phyloP scores from a whole-genome alignment of 1,140 invertebrate genomes.

The Dermatophagoides farinae region DNA sequence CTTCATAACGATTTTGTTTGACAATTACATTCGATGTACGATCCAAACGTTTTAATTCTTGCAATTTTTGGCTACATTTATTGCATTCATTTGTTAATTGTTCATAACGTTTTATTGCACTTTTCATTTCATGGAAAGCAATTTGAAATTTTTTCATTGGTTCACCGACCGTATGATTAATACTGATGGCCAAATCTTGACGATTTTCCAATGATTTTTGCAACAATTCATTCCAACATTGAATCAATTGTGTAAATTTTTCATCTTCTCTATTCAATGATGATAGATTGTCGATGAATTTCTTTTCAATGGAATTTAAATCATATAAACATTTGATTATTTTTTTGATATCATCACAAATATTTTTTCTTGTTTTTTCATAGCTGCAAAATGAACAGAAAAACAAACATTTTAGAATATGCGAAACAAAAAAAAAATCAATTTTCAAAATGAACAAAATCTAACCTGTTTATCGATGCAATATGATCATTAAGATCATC shows the following conservation, averaged over 20 bases:
- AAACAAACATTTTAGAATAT: not conserved
- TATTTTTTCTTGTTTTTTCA: not conserved
- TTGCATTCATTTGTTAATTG: not conserved
- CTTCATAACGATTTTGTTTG: slow-evolving; percentile 1
- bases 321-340: not conserved
- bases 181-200: not conserved
- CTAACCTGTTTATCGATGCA: too few relatives aligned
- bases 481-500: too few relatives aligned
- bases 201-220: not conserved
- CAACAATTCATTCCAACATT: slow-evolving; percentile 13
- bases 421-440: too few relatives aligned
- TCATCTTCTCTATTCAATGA: not conserved
- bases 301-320: not conserved
- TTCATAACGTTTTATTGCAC: slow-evolving; percentile 10
- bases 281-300: not conserved
- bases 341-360: not conserved
- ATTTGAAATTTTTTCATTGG: slow-evolving; percentile 11
- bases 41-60: not conserved
- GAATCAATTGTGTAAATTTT: not conserved
- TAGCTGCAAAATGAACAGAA: not conserved
- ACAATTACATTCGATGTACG: slow-evolving; percentile 11
- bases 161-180: slow-evolving; percentile 6
- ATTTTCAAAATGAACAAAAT: too few relatives aligned
- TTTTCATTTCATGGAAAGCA: slow-evolving; percentile 6
- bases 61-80: slow-evolving; percentile 2